Evolutionary conservation across 2,113 vertebrate species (phyloP).

Genomic region (Marmota monax): DNA sequence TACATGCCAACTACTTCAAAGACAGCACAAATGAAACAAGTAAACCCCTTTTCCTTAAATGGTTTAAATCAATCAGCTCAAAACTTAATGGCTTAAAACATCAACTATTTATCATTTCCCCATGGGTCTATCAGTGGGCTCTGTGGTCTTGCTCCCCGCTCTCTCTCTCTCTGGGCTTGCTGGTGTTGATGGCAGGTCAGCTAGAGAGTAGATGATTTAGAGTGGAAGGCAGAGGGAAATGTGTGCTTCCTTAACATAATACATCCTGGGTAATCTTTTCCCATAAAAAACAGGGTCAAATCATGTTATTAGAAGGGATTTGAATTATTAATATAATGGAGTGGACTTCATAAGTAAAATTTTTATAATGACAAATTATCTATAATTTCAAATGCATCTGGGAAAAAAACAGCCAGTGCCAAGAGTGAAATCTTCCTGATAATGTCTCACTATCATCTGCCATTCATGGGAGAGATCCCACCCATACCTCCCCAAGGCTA

Average conservation of each 20-base stretch:
- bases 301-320: not conserved
- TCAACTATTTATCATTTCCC: not conserved
- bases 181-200: not conserved
- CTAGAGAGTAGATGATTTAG: not conserved
- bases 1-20: not conserved
- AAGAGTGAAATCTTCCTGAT: not conserved
- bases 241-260: not conserved
- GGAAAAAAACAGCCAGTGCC: not conserved
- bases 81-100: not conserved
- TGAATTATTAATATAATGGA: not conserved
- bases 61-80: not conserved
- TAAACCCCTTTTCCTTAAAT: not conserved
- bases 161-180: not conserved
- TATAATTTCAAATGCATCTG: not conserved
- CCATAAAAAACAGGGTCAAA: not conserved
- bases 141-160: not conserved
- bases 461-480: not conserved
- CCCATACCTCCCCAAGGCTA: no score
- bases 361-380: not conserved
- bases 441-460: not conserved
- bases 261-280: not conserved
- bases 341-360: not conserved
- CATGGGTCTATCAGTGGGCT: not conserved
- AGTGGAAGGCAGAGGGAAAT: not conserved
- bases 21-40: not conserved